Conservation (phyloP, 1,140 invertebrate genomes). For the Magallana ariakensis region DNA sequence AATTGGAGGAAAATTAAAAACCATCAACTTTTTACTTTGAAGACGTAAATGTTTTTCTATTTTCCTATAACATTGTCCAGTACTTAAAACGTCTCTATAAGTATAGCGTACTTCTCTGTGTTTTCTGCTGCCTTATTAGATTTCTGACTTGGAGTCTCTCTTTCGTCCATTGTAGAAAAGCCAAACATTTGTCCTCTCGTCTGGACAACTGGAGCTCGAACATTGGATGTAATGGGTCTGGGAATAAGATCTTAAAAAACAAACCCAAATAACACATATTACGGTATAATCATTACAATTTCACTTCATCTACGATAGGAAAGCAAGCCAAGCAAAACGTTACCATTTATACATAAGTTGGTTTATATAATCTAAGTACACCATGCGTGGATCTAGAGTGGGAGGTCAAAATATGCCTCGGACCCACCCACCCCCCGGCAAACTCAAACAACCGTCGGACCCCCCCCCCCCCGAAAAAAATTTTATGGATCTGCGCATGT, state of each 20-base stretch:
- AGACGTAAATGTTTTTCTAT: neutral
- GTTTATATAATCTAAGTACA: too few species aligned
- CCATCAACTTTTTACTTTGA: too few species aligned
- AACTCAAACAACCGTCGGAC: too few species aligned
- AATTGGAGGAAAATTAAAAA: too few species aligned
- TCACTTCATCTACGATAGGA: too few species aligned
- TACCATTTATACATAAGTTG: too few species aligned
- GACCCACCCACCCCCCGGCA: too few species aligned
- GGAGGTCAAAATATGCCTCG: too few species aligned
- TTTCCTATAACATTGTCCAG: neutral
- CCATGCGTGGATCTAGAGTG: too few species aligned
- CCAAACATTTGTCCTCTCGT: conserved; percentile 61
- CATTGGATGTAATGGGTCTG: conserved; percentile 69
- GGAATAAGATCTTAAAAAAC: conserved; percentile 63
- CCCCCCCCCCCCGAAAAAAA: too few species aligned
- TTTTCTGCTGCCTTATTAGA: neutral
- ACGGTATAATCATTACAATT: neutral
- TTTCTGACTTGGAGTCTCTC: neutral
- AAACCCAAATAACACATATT: neutral
- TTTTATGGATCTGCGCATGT: too few species aligned
- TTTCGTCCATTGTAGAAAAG: conserved; percentile 60
- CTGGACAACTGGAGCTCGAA: conserved; percentile 64
- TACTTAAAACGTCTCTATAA: neutral
- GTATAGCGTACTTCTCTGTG: neutral
- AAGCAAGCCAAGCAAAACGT: too few species aligned